A percentile compares a stretch with the other conserved stretches of the same genome.
Evolutionary conservation across 1,140 invertebrate species (phyloP).

Genomic region (Apocrypta bakeri): DNA sequence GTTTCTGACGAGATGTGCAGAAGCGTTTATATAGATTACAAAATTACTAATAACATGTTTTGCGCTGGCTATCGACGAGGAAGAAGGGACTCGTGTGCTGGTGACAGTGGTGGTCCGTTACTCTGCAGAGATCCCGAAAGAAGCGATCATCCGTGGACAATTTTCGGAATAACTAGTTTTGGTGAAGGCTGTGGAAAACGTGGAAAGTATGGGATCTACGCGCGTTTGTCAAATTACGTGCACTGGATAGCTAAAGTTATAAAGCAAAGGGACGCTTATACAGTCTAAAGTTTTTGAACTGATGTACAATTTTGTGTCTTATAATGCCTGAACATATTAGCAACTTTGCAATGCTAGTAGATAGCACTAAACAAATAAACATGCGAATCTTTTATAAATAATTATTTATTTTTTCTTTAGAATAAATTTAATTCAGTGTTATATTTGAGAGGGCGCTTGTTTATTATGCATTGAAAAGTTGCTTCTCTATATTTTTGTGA

Average conservation of each 20-base stretch:
- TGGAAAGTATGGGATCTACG: conserved; percentile 95
- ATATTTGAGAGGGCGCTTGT: conserved; percentile 3
- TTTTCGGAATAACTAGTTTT: conserved; percentile 95
- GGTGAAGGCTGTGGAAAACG: conserved; percentile 94
- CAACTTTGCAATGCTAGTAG: conserved; percentile 19
- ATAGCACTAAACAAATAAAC: background rate
- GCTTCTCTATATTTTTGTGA: conserved; percentile 20
- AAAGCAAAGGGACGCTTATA: conserved; percentile 62
- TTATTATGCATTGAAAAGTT: conserved; percentile 27
- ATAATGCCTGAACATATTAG: background rate
- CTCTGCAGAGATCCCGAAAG: conserved; percentile 79
- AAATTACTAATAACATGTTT: conserved; percentile 92
- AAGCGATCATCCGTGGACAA: conserved; percentile 79
- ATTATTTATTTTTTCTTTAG: conserved; percentile 43
- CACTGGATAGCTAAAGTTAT: conserved; percentile 87
- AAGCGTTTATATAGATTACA: conserved; percentile 85
- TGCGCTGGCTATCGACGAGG: conserved; percentile 88
- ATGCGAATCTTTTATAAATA: conserved; percentile 30
- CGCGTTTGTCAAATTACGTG: conserved; percentile 89
- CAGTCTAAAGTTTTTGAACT: conserved; percentile 4
- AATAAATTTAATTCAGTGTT: conserved; percentile 5
- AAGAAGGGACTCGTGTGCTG: conserved; percentile 89
- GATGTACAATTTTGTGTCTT: background rate
- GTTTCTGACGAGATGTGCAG: conserved; percentile 85
- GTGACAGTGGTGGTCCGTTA: conserved; percentile 91